A percentile compares a stretch with the other conserved stretches of the same genome.
phyloP scores from a whole-genome alignment of 2,888 invertebrate species.

The Lasioglossum pauxillum region DNA sequence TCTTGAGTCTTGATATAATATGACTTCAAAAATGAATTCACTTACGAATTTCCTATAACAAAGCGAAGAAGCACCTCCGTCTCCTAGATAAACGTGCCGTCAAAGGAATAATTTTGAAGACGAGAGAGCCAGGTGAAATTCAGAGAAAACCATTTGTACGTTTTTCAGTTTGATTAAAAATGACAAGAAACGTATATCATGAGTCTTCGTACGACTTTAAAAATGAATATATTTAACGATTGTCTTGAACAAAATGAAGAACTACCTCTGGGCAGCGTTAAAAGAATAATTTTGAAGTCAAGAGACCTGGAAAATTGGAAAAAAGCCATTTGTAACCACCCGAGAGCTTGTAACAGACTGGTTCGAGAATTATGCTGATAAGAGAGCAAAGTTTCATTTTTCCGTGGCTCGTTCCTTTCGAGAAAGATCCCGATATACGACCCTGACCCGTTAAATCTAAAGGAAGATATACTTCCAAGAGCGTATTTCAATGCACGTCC shows the following conservation, averaged over 20 bases:
- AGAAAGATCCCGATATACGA: neutral
- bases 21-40: neutral
- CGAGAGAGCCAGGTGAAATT: neutral
- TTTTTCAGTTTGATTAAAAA: neutral
- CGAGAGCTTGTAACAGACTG: neutral
- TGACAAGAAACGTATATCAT: neutral
- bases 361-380: neutral
- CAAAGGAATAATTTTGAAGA: neutral
- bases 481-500: neutral
- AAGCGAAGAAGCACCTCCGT: neutral
- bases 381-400: constrained; percentile 5
- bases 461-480: neutral
- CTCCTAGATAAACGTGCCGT: neutral
- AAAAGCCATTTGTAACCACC: neutral
- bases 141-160: neutral
- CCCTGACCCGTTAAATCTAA: constrained; percentile 5
- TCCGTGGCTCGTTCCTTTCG: neutral
- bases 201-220: neutral
- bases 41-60: neutral
- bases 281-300: constrained; percentile 1
- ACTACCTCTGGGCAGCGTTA: neutral
- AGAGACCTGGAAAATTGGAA: neutral
- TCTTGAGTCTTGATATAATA: neutral
- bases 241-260: neutral
- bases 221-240: constrained; percentile 1